Evolutionary conservation across 2,113 vertebrate genomes (phyloP).

Genomic region (Formicarius rufipectus): DNA sequence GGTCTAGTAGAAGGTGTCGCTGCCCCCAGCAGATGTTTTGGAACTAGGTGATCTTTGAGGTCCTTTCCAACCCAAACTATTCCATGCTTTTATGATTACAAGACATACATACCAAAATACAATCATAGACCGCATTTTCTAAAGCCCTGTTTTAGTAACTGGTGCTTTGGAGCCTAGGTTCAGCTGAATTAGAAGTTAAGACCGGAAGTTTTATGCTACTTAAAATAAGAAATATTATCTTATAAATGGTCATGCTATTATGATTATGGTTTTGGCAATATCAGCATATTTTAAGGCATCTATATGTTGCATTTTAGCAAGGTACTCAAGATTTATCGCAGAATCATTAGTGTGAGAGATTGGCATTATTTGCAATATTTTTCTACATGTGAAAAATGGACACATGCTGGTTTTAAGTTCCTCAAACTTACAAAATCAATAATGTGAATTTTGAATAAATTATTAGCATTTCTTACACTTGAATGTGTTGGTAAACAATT

Average conservation of each 20-base stretch:
- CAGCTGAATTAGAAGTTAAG: not conserved
- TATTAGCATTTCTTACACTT: not conserved
- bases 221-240: not conserved
- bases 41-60: not conserved
- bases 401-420: not conserved
- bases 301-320: not conserved
- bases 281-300: not conserved
- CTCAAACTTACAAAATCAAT: not conserved
- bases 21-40: not conserved
- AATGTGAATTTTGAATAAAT: not conserved
- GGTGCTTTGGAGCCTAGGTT: not conserved
- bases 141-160: not conserved
- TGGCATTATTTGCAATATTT: not conserved
- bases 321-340: not conserved
- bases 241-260: not conserved
- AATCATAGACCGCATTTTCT: not conserved
- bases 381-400: not conserved
- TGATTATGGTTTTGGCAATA: not conserved
- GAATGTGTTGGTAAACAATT: not conserved
- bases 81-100: not conserved
- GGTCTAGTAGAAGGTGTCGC: no score
- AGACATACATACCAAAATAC: not conserved
- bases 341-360: not conserved
- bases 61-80: not conserved
- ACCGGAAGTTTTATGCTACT: not conserved